Percentiles rank a stretch among this genome's conserved stretches.
Conservation (phyloP, 2,113 vertebrate genomes). For the Sturnus vulgaris region DNA sequence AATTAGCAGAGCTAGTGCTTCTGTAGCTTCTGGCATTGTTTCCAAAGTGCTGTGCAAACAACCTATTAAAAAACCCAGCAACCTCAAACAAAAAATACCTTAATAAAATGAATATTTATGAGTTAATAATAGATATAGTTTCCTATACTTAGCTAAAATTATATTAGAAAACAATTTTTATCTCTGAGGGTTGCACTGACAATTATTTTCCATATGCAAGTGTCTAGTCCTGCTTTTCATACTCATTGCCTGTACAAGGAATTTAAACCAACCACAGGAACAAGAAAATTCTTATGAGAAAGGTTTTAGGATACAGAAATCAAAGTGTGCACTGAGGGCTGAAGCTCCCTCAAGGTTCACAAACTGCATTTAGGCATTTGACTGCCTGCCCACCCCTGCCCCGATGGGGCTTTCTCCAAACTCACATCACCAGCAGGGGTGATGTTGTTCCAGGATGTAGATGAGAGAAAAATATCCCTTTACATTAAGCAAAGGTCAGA, state of each 20-base stretch:
- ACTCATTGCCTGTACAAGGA: not conserved
- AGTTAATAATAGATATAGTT: not conserved
- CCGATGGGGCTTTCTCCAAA: not conserved
- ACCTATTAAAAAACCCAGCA: not conserved
- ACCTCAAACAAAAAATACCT: not conserved
- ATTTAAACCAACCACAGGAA: not conserved
- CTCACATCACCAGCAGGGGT: not conserved
- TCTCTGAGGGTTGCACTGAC: not conserved
- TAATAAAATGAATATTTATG: not conserved
- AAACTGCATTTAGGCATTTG: rapidly evolving
- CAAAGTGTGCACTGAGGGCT: not conserved
- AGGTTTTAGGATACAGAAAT: not conserved
- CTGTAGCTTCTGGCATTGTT: not conserved
- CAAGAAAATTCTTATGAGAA: not conserved
- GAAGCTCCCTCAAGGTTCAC: not conserved
- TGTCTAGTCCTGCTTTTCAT: not conserved
- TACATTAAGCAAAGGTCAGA: not conserved
- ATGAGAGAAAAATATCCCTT: not conserved
- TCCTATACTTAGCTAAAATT: not conserved
- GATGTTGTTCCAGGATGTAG: not conserved
- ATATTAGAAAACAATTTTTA: not conserved
- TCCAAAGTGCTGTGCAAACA: not conserved
- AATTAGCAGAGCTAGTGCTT: not conserved
- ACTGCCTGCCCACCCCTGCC: not conserved
- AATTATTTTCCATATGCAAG: not conserved